Evolutionary conservation across 2,113 vertebrate genomes (phyloP).

Genomic region (Erythrolamprus reginae): DNA sequence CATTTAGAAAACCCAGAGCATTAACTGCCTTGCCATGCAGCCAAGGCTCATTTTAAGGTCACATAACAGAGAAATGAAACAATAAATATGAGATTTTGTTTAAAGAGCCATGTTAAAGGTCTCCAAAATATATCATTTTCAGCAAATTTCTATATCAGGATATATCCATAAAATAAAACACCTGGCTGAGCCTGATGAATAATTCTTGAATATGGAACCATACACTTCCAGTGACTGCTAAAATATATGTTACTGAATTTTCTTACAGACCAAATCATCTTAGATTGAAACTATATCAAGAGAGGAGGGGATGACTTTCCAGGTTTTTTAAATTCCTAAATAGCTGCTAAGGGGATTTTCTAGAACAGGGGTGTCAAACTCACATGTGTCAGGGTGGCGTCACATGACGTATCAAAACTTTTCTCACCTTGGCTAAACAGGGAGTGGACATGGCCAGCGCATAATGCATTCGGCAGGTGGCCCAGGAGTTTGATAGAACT

Average conservation of each 20-base stretch:
- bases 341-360: not conserved
- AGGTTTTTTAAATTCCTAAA: too few relatives aligned
- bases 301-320: not conserved
- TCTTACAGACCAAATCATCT: not conserved
- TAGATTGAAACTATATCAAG: not conserved
- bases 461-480: too few relatives aligned
- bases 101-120: not conserved
- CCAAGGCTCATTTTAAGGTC: not conserved
- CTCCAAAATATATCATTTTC: not conserved
- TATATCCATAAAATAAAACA: not conserved
- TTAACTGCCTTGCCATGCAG: not conserved
- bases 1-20: not conserved
- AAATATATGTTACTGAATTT: not conserved
- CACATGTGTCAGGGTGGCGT: too few relatives aligned
- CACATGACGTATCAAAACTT: too few relatives aligned
- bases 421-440: too few relatives aligned
- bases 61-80: not conserved
- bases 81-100: not conserved
- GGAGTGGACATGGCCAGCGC: too few relatives aligned
- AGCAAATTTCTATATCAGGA: not conserved
- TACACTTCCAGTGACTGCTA: not conserved
- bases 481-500: too few relatives aligned
- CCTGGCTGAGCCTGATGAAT: not conserved
- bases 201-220: not conserved
- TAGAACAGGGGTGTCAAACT: not conserved